phyloP scores from a whole-genome alignment of 2,888 invertebrate genomes.

The Tetragnatha montana region DNA sequence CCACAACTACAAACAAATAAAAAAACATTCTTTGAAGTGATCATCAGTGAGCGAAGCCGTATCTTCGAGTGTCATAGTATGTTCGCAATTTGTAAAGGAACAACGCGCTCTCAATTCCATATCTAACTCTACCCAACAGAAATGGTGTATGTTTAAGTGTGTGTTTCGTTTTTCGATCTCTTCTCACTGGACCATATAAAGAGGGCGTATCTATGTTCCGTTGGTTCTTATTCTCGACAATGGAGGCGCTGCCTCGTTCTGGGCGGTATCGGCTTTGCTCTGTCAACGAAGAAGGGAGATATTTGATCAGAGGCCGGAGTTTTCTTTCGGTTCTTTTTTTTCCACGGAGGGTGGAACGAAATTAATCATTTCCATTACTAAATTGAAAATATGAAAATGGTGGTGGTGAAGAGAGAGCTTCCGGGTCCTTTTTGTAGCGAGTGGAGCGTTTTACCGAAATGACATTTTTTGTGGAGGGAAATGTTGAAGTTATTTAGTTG shows the following conservation, averaged over 20 bases:
- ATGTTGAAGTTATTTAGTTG: too few relatives aligned
- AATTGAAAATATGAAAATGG: constrained; percentile 7
- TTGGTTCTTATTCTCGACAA: not conserved
- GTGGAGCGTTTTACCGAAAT: not conserved
- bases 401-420: not conserved
- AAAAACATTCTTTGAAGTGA: too few relatives aligned
- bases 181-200: constrained; percentile 47
- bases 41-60: too few relatives aligned
- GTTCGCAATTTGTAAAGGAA: too few relatives aligned
- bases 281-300: constrained; percentile 15
- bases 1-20: too few relatives aligned
- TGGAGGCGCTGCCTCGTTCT: constrained; percentile 12
- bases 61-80: too few relatives aligned
- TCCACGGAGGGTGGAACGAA: not conserved
- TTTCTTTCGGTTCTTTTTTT: constrained; percentile 7
- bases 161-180: constrained; percentile 41
- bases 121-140: not conserved
- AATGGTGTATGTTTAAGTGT: constrained; percentile 51
- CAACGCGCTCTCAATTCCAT: too few relatives aligned
- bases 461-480: not conserved
- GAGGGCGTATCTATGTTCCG: constrained; percentile 12
- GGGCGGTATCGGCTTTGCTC: constrained; percentile 19
- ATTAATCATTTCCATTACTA: constrained; percentile 22
- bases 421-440: not conserved
- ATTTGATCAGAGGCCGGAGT: not conserved